Evolutionary conservation across 2,797 vertebrate species (phyloP).

Genomic region (Potorous gilbertii): DNA sequence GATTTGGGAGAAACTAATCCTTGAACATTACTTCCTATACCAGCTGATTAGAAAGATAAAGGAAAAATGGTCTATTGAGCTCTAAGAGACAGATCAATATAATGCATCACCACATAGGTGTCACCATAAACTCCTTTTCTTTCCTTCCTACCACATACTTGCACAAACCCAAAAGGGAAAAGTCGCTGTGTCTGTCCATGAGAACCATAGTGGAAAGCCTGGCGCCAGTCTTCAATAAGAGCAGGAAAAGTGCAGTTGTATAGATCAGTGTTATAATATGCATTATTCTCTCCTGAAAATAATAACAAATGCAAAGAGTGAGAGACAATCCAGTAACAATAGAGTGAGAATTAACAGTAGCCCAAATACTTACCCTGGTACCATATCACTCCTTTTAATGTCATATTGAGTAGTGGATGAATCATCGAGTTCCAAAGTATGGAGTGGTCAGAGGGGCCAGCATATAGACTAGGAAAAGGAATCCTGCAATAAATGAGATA

Average conservation of each 20-base stretch:
- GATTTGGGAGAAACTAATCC: conserved; percentile 26
- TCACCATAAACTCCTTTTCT: background rate
- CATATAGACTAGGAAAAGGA: accelerated
- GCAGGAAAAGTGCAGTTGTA: conserved; percentile 94
- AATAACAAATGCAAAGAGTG: background rate
- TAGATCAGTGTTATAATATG: conserved; percentile 81
- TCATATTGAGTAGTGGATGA: conserved; percentile 92
- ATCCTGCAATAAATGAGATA: conserved; percentile 51
- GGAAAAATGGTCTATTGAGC: background rate
- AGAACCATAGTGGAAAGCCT: conserved; percentile 88
- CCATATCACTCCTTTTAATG: conserved; percentile 93
- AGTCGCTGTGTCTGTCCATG: conserved; percentile 85
- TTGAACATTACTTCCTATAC: background rate
- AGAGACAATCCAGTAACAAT: background rate
- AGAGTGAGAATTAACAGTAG: background rate
- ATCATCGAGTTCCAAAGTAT: conserved; percentile 97
- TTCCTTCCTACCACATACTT: conserved; percentile 83
- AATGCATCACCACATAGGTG: background rate
- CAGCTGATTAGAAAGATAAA: background rate
- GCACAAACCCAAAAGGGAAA: conserved; percentile 96
- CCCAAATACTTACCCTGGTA: conserved; percentile 90
- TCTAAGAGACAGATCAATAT: background rate
- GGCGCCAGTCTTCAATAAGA: conserved; percentile 94
- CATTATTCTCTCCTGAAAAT: conserved; percentile 90
- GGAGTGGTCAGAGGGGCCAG: conserved; percentile 67